Evolutionary conservation across 2,113 vertebrate genomes (phyloP).

Genomic region (Steatornis caripensis): DNA sequence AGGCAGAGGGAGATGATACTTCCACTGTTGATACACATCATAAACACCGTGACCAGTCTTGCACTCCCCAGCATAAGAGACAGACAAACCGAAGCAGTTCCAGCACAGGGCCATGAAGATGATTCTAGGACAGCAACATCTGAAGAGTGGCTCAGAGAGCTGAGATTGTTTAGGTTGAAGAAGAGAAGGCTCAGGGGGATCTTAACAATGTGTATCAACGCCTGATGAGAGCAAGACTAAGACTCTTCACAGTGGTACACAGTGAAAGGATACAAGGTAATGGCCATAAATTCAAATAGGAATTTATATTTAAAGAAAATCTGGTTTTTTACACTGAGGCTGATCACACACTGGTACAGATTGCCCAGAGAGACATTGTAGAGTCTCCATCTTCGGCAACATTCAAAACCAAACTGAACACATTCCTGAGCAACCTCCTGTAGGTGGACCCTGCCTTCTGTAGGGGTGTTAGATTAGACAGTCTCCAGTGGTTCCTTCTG

Average conservation of each 20-base stretch:
- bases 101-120: not conserved
- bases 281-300: not conserved
- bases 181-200: not conserved
- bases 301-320: not conserved
- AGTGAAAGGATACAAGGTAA: not conserved
- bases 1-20: not conserved
- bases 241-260: not conserved
- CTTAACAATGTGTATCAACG: not conserved
- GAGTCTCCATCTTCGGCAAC: not conserved
- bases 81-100: not conserved
- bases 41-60: not conserved
- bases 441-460: not conserved
- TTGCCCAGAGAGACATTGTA: not conserved
- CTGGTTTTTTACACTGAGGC: not conserved
- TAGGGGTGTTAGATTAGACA: not conserved
- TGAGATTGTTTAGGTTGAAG: not conserved
- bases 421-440: not conserved
- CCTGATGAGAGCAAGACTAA: not conserved
- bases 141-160: not conserved
- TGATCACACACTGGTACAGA: not conserved
- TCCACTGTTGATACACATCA: not conserved
- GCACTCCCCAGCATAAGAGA: not conserved
- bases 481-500: not conserved
- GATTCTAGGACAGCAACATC: not conserved
- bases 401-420: not conserved